Evolutionary conservation across 2,113 vertebrate species (phyloP).

Genomic region (Pogona vitticeps): DNA sequence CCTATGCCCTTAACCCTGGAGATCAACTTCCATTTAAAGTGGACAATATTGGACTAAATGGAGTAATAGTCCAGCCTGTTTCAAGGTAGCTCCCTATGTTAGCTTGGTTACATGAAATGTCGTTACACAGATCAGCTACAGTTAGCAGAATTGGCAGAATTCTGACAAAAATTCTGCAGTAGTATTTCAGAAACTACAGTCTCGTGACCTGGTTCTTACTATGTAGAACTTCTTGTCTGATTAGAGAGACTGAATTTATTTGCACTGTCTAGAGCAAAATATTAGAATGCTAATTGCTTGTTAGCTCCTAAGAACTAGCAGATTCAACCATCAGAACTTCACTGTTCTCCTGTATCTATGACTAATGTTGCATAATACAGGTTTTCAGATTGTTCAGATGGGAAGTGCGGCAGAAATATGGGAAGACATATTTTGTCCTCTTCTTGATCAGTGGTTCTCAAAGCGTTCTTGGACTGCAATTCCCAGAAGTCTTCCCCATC

Average conservation of each 20-base stretch:
- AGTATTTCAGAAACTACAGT: too few relatives aligned
- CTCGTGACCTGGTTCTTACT: too few relatives aligned
- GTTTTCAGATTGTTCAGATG: slow-evolving; percentile 8
- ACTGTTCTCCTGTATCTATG: background rate
- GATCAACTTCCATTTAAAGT: background rate
- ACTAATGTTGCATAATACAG: background rate
- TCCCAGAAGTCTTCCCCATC: too few relatives aligned
- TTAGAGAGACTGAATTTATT: too few relatives aligned
- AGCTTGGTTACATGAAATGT: background rate
- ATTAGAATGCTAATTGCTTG: too few relatives aligned
- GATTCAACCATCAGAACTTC: background rate
- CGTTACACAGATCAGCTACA: background rate
- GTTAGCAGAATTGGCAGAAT: background rate
- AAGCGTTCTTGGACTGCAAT: too few relatives aligned
- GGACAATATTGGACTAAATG: too few relatives aligned
- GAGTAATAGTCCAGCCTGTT: background rate
- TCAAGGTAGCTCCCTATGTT: background rate
- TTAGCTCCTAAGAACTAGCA: background rate
- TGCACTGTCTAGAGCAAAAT: too few relatives aligned
- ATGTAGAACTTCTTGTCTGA: too few relatives aligned
- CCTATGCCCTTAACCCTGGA: background rate
- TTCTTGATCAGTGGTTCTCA: too few relatives aligned
- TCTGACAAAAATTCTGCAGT: too few relatives aligned
- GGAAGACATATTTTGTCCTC: too few relatives aligned
- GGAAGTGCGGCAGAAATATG: background rate